Evolutionary conservation across 2,113 vertebrate genomes (phyloP).

Genomic region (Myanophis thanlyinensis): DNA sequence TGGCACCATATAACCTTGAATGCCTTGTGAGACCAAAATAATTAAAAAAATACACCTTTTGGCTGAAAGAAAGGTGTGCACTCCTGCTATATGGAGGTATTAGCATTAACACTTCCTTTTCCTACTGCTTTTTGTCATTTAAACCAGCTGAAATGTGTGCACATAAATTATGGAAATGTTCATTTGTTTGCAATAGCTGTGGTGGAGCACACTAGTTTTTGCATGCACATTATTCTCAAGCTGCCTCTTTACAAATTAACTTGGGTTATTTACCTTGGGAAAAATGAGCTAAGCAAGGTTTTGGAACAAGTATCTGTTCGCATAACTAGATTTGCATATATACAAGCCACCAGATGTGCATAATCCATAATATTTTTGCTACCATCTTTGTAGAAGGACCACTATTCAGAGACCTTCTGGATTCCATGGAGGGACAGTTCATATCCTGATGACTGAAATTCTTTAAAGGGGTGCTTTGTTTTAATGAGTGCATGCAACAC

Average conservation of each 20-base stretch:
- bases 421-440: neutral
- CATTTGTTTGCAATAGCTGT: neutral
- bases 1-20: neutral
- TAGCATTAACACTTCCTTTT: neutral
- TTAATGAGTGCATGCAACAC: neutral
- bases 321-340: neutral
- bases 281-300: neutral
- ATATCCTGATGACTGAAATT: neutral
- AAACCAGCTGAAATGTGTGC: neutral
- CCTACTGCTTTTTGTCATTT: neutral
- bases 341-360: neutral
- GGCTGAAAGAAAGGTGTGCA: neutral
- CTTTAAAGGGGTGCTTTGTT: neutral
- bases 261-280: neutral
- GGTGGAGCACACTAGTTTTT: slow-evolving; percentile 15
- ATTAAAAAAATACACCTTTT: neutral
- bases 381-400: neutral
- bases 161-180: neutral
- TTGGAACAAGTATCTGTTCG: neutral
- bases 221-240: slow-evolving; percentile 7
- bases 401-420: neutral
- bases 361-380: neutral
- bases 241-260: neutral
- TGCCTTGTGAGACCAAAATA: neutral
- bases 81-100: neutral